Evolutionary conservation across 1,140 invertebrate genomes (phyloP), one percentile per base, ranked within the genome.

Genomic region (Formica exsecta): DNA sequence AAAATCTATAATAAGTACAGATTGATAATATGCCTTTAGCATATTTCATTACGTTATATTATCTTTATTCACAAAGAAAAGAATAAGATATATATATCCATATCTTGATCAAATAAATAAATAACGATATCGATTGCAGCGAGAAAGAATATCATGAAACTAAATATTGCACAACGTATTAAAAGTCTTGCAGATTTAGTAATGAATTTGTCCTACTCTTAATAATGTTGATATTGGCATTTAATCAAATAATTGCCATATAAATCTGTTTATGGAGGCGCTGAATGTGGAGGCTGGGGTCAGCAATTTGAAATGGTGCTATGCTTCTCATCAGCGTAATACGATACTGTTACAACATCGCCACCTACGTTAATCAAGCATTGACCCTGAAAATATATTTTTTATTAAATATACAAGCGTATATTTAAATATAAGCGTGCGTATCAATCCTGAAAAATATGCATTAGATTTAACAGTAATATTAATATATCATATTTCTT

Each of bases 311-410:
- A 71, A 32, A 38, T 51, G 70, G 57, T 74, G 2, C 70, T 87
- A 70, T 94, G 93, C 70, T 93, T 94, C 13, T 95, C 94, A 22
- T 94, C 93, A 13, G 94, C 93, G 87, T 94, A 95, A 92, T 96
- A 96, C 13, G 96, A 96, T 25, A 98, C 97, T 79, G 96, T 96
- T 16, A 99, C 98, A 1, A 98, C 98, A 95, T 99, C 99, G 25
- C 98, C 98, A 59, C 98, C 98, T 8, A 99, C 98, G 88, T 99
- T 99, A 86, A 99, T 97, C 86, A 99, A 96, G 96, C 98, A 99
- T 94, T 99, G 98, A 74, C 97, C 98, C 97, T 98, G 95, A 70
- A 96, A 96, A 68, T 7, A 54, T 29, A 85, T 29, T 64, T 54
- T 76, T 62, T 51, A 44, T 36, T 0, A 44, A 13, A 25, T 61